Percentiles rank a stretch among this genome's conserved stretches.
Evolutionary conservation across 2,888 invertebrate genomes (phyloP).

Genomic region (Agapostemon virescens): DNA sequence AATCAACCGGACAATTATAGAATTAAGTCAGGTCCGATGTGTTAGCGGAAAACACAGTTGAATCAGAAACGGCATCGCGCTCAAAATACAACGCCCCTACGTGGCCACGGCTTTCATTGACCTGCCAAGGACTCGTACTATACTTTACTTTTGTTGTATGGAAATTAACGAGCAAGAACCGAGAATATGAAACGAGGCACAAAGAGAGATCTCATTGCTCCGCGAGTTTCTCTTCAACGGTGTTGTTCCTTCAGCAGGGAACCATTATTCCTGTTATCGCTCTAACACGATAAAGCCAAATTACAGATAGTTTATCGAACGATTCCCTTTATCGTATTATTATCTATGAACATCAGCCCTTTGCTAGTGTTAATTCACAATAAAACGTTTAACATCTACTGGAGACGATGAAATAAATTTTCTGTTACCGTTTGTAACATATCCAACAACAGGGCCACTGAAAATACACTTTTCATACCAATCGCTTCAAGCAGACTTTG

Average conservation of each 20-base stretch:
- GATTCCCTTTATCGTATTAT: not conserved
- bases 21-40: slow-evolving; percentile 33
- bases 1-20: slow-evolving; percentile 39
- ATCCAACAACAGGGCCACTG: no score
- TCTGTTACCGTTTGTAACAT: not conserved
- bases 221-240: slow-evolving; percentile 5
- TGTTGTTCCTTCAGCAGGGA: slow-evolving; percentile 16
- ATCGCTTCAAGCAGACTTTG: no score
- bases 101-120: slow-evolving; percentile 43
- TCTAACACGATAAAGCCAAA: slow-evolving; percentile 1
- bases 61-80: slow-evolving; percentile 39
- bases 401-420: not conserved
- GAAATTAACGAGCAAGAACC: slow-evolving; percentile 57
- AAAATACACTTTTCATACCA: no score
- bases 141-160: slow-evolving; percentile 60
- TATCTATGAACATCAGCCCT: not conserved
- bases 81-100: slow-evolving; percentile 49
- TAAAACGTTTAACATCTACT: not conserved
- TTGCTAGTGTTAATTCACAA: not conserved
- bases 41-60: slow-evolving; percentile 45
- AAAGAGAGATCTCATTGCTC: slow-evolving; percentile 37
- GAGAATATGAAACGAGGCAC: slow-evolving; percentile 57
- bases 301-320: not conserved
- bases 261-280: slow-evolving; percentile 38
- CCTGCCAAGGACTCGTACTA: slow-evolving; percentile 52